phyloP scores from a whole-genome alignment of 2,113 vertebrate genomes.

The Aepyceros melampus region DNA sequence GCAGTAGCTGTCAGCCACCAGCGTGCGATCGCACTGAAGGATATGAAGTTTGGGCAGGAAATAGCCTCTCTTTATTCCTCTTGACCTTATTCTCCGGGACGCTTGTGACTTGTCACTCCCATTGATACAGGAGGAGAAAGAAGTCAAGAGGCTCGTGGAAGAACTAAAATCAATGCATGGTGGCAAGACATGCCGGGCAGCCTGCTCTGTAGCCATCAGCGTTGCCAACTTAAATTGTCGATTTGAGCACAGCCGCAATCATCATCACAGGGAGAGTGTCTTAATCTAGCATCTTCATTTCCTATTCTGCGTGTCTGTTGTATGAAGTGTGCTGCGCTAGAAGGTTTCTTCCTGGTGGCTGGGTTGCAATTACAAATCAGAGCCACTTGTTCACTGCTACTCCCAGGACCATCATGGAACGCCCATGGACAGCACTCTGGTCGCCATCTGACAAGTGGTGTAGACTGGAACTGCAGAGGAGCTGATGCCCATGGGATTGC shows the following conservation, averaged over 20 bases:
- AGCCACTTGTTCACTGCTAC: not conserved
- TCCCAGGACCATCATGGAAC: not conserved
- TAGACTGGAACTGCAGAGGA: not conserved
- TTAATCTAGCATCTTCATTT: slow-evolving; percentile 19
- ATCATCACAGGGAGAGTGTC: slow-evolving; percentile 19
- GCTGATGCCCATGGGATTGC: not conserved
- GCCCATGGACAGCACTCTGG: not conserved
- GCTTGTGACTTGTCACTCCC: slow-evolving; percentile 66
- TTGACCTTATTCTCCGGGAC: slow-evolving; percentile 71
- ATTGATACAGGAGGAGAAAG: slow-evolving; percentile 7
- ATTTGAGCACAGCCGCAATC: slow-evolving; percentile 37
- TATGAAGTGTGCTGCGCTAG: not conserved
- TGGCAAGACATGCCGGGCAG: not conserved
- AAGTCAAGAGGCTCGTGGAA: slow-evolving; percentile 50
- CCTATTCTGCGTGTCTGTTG: not conserved
- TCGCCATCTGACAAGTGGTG: not conserved
- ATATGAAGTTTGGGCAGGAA: slow-evolving; percentile 56
- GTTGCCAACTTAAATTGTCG: slow-evolving; percentile 12
- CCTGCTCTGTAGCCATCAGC: not conserved
- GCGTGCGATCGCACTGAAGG: not conserved
- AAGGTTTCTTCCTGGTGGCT: slow-evolving; percentile 33
- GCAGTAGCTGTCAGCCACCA: not conserved
- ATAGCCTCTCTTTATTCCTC: slow-evolving; percentile 61
- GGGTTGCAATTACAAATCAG: slow-evolving; percentile 44
- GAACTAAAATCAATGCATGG: slow-evolving; percentile 35